Evolutionary conservation across 2,797 vertebrate genomes (phyloP).

Genomic region (Pachyuromys duprasi): DNA sequence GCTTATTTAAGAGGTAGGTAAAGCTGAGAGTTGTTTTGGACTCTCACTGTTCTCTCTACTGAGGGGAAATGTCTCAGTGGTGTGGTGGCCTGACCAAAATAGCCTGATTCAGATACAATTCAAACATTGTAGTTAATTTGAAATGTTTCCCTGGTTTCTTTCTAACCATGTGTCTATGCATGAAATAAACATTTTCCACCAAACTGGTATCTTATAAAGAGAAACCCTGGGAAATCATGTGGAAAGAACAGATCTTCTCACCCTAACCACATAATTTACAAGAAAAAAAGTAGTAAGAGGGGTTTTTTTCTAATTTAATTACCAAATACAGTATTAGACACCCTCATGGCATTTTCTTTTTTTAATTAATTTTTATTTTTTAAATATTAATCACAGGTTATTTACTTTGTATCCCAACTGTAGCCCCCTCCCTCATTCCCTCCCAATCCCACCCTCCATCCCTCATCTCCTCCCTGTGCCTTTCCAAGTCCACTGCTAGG

Average conservation of each 20-base stretch:
- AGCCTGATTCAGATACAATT: neutral
- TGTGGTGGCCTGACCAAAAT: neutral
- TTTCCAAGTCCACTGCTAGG: too few species aligned
- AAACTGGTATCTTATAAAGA: neutral
- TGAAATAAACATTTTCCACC: neutral
- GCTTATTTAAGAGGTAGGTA: accelerated
- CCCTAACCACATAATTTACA: neutral
- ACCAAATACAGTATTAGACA: neutral
- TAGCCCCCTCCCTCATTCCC: too few species aligned
- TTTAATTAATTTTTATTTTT: too few species aligned
- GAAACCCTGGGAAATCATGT: neutral
- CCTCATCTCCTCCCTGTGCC: too few species aligned
- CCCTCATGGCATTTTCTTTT: neutral
- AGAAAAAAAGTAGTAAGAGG: neutral
- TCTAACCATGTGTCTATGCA: neutral
- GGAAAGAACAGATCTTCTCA: neutral
- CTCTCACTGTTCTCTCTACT: accelerated
- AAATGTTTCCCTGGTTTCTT: neutral
- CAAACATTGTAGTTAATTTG: neutral
- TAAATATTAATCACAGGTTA: too few species aligned
- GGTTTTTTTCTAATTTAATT: neutral
- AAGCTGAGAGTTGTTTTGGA: accelerated
- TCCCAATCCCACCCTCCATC: too few species aligned
- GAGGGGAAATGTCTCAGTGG: too few species aligned
- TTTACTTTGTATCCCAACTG: too few species aligned